These are phyloP conservation scores for Lepidochitona cinerea DNA, from an alignment of 2,888 invertebrate species.

Conservation along the genomic window DNA sequence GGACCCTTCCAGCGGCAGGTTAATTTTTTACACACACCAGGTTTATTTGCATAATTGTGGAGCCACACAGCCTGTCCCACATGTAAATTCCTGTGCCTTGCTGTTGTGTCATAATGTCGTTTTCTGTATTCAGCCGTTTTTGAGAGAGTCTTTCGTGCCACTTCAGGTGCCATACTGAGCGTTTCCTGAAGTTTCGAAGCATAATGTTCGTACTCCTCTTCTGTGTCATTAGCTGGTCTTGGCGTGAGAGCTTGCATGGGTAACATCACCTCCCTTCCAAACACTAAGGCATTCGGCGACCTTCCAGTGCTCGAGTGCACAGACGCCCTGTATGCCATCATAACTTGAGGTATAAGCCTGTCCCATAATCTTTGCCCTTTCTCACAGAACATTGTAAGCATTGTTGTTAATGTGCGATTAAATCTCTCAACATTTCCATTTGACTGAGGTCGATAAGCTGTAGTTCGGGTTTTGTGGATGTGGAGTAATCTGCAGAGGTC, in stretches of 20 bases:
- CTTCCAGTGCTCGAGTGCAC: conserved; percentile 12
- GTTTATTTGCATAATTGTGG: background rate
- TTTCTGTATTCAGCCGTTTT: background rate
- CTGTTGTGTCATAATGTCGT: background rate
- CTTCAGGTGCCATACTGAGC: background rate
- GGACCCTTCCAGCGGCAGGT: background rate
- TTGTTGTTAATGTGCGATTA: conserved; percentile 23
- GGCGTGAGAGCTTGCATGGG: background rate
- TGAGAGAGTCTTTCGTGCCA: background rate
- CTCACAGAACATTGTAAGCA: conserved; percentile 18
- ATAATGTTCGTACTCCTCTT: background rate
- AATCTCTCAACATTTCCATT: conserved; percentile 29
- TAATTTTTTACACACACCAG: background rate
- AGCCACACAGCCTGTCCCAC: background rate
- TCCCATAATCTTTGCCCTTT: conserved; percentile 24
- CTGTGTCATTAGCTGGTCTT: background rate
- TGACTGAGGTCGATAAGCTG: conserved; percentile 20
- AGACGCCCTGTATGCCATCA: conserved; percentile 32
- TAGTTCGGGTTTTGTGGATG: conserved; percentile 26
- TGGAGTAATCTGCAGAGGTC: conserved; percentile 22
- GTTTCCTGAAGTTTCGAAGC: background rate
- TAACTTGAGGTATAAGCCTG: conserved; percentile 21
- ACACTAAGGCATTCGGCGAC: background rate
- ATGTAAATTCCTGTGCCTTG: background rate
- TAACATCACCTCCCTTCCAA: background rate